A percentile compares a stretch with the other conserved stretches of the same genome.
Evolutionary conservation across 1,140 invertebrate species (phyloP).

Genomic region (Chionoecetes opilio): DNA sequence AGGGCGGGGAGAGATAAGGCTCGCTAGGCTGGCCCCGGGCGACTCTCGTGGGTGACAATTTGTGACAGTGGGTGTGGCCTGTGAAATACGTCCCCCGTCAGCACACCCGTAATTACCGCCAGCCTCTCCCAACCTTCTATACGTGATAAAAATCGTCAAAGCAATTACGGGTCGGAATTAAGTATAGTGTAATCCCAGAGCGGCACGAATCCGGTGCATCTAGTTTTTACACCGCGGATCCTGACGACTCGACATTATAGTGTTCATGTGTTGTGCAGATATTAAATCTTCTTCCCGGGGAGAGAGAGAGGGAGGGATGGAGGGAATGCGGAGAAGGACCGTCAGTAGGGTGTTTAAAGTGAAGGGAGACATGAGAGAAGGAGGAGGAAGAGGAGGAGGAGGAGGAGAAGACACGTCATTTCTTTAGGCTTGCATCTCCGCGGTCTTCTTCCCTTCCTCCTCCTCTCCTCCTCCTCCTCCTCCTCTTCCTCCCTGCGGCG

Average conservation of each 20-base stretch:
- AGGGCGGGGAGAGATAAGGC: constrained; percentile 62
- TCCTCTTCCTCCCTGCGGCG: background rate
- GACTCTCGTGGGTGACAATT: constrained; percentile 70
- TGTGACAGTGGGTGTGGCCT: constrained; percentile 67
- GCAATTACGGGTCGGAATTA: constrained; percentile 58
- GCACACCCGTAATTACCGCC: constrained; percentile 65
- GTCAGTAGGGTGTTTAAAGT: background rate
- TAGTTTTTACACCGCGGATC: constrained; percentile 24
- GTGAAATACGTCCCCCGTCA: constrained; percentile 72
- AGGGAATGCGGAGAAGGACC: background rate
- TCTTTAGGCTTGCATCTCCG: background rate
- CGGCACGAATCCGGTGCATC: constrained; percentile 61
- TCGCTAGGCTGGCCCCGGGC: constrained; percentile 34
- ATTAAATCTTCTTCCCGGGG: constrained; percentile 54
- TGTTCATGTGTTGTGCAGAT: constrained; percentile 64
- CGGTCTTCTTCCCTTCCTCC: background rate
- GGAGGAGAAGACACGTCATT: background rate
- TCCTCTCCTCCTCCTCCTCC: background rate
- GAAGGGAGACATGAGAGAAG: background rate
- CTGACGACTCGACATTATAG: constrained; percentile 69
- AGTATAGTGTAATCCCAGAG: constrained; percentile 63
- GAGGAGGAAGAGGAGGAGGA: background rate
- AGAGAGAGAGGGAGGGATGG: background rate
- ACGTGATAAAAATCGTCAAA: constrained; percentile 72
- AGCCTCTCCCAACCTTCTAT: constrained; percentile 36